Conservation (phyloP, 2,113 vertebrate species). For the Anguilla japonica region DNA sequence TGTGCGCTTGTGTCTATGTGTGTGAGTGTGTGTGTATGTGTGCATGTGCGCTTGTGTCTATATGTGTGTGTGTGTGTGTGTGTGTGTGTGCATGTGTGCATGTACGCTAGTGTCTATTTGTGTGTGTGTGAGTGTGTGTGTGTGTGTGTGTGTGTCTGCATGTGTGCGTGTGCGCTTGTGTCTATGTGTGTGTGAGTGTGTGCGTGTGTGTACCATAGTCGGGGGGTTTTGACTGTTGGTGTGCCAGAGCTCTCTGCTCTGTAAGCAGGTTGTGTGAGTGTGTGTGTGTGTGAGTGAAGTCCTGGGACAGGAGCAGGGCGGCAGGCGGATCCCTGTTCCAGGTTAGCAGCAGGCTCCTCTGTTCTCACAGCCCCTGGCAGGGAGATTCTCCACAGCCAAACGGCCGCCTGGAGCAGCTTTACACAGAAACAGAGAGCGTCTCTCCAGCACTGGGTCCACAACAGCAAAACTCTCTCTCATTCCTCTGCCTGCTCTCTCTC, state of each 20-base stretch:
- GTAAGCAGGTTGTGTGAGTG: not conserved
- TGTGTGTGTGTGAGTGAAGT: not conserved
- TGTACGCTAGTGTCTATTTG: too few species aligned
- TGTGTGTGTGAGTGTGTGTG: not conserved
- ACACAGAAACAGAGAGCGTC: not conserved
- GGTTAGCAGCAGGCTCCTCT: not conserved
- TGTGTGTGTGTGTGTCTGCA: not conserved
- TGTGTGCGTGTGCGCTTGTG: not conserved
- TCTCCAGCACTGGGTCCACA: not conserved
- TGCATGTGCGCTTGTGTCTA: not conserved
- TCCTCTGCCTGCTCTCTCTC: not conserved
- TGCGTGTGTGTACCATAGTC: not conserved
- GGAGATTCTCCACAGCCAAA: not conserved
- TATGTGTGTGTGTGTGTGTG: conserved; percentile 1
- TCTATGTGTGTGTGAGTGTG: conserved; percentile 4
- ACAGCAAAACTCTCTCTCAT: not conserved
- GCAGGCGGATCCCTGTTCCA: not conserved
- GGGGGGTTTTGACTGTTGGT: not conserved
- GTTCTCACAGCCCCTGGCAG: not conserved
- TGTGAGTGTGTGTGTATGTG: not conserved
- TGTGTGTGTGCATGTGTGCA: not conserved
- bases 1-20: too few species aligned
- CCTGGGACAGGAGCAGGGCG: not conserved
- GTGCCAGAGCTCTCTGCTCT: not conserved
- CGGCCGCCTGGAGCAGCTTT: not conserved